Percentiles rank a stretch among this genome's conserved stretches.
These are phyloP conservation scores for Numenius phaeopus DNA, from an alignment of 2,797 vertebrate genomes.

Conservation along the genomic window DNA sequence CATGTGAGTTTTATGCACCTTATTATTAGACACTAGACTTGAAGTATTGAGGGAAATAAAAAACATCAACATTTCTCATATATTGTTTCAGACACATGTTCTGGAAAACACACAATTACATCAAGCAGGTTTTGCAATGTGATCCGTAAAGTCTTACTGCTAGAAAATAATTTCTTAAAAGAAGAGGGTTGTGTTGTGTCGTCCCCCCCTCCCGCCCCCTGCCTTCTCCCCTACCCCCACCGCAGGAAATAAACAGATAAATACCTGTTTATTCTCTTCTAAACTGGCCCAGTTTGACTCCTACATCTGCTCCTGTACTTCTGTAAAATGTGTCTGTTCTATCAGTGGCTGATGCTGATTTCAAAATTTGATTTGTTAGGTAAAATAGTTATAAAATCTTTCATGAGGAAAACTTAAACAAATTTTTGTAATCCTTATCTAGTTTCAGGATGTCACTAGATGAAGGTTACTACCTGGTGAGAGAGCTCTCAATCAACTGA, in stretches of 20 bases:
- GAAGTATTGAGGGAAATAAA: neutral
- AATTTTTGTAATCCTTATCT: neutral
- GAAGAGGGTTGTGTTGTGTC: neutral
- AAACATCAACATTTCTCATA: neutral
- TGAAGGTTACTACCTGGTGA: neutral
- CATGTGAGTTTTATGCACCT: neutral
- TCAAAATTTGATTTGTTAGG: neutral
- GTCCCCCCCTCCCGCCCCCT: rapidly evolving
- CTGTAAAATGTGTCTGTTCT: neutral
- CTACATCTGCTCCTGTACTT: neutral
- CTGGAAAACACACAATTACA: neutral
- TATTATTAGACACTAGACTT: neutral
- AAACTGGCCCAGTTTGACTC: neutral
- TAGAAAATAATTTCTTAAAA: neutral
- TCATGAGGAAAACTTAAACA: neutral
- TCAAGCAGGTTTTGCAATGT: neutral
- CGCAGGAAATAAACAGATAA: neutral
- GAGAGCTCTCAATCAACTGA: neutral
- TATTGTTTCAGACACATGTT: neutral
- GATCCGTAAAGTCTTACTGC: neutral
- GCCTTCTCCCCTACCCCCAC: rapidly evolving
- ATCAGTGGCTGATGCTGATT: neutral
- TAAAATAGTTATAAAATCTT: neutral
- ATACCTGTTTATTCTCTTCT: neutral
- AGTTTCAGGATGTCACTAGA: neutral